Conservation (phyloP, 2,888 invertebrate genomes). For the Ctenicera cuprea region DNA sequence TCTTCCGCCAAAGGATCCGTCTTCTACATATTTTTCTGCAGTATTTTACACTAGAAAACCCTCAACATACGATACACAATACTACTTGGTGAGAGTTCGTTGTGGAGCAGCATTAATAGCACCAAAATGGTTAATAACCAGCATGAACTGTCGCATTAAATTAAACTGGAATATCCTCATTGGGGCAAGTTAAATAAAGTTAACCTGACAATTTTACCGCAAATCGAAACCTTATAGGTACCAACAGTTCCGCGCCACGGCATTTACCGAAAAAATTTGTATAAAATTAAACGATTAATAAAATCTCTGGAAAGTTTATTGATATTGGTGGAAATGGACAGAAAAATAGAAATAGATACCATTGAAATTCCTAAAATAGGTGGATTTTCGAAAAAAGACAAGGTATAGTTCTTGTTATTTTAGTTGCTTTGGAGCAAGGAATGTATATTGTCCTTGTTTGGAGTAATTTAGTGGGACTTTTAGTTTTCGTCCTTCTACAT, state of each 20-base stretch:
- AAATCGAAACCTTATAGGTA: neutral
- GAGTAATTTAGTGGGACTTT: no score
- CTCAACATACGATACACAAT: neutral
- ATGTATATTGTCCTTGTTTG: no score
- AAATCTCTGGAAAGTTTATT: neutral
- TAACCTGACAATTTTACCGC: neutral
- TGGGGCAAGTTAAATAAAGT: neutral
- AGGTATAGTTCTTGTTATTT: no score
- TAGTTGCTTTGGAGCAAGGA: no score
- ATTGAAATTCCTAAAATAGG: neutral
- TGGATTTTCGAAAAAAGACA: neutral
- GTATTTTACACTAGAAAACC: conserved; percentile 6
- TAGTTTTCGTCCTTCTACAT: no score
- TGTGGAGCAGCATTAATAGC: conserved; percentile 3
- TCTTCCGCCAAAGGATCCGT: neutral
- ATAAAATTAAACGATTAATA: neutral
- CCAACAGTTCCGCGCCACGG: neutral
- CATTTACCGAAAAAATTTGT: neutral
- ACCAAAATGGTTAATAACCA: conserved; percentile 2
- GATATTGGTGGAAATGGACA: conserved; percentile 3
- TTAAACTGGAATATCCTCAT: neutral
- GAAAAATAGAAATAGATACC: neutral
- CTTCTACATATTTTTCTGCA: neutral
- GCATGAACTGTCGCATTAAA: neutral
- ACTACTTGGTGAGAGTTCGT: neutral